Percentiles rank a stretch among this genome's conserved stretches.
phyloP scores from a whole-genome alignment of 1,140 invertebrate species.

The Monomorium pharaonis region DNA sequence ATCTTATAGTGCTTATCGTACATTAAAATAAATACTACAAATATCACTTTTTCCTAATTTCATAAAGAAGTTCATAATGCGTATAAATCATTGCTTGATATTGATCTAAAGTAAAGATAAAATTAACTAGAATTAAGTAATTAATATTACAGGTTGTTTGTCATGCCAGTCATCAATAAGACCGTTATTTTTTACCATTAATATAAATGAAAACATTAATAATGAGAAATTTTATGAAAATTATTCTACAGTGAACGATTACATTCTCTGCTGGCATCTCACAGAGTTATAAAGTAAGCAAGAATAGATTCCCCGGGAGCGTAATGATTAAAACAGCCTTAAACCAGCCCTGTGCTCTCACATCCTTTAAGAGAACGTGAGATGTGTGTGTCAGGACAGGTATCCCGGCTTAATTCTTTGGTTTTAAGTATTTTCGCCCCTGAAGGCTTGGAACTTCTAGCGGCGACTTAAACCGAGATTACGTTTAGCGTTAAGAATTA shows the following conservation, averaged over 20 bases:
- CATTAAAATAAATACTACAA: neutral
- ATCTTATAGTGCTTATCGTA: neutral
- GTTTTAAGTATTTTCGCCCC: neutral
- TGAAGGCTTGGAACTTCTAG: neutral
- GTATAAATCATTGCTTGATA: neutral
- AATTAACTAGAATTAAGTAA: neutral
- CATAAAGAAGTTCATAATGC: neutral
- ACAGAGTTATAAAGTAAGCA: neutral
- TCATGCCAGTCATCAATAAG: no score
- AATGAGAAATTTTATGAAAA: neutral
- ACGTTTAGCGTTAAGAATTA: conserved; percentile 5
- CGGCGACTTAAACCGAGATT: conserved; percentile 11
- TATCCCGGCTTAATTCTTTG: conserved; percentile 8
- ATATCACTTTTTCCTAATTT: neutral
- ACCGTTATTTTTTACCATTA: neutral
- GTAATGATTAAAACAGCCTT: neutral
- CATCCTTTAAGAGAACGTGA: neutral
- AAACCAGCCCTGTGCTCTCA: neutral
- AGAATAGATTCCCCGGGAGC: neutral
- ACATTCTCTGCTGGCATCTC: neutral
- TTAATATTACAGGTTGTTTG: no score
- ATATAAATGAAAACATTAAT: neutral
- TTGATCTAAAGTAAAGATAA: neutral
- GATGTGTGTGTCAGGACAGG: neutral
- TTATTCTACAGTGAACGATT: neutral